Conservation (phyloP, 1,140 invertebrate species). For the Halesus radiatus region DNA sequence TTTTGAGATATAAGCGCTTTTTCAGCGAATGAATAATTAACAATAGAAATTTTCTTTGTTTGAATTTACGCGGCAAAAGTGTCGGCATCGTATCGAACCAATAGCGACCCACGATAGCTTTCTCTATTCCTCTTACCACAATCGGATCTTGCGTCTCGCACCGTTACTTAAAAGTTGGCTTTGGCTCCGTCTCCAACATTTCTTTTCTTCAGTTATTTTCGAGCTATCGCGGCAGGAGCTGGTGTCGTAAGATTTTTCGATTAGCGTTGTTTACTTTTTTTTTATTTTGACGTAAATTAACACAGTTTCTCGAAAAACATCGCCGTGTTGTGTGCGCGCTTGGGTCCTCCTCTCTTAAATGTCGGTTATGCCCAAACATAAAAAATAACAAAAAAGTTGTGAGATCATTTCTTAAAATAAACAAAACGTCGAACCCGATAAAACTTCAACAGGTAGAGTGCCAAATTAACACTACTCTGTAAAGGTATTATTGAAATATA, state of each 20-base stretch:
- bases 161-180: background rate
- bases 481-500: slow-evolving; percentile 14
- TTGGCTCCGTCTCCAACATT: background rate
- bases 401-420: slow-evolving; percentile 44
- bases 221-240: background rate
- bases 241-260: background rate
- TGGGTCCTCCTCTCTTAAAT: background rate
- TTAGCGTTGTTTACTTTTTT: slow-evolving; percentile 14
- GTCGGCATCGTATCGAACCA: background rate
- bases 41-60: background rate
- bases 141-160: background rate
- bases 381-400: slow-evolving; percentile 17
- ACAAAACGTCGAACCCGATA: slow-evolving; percentile 30
- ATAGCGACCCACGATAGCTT: slow-evolving; percentile 2
- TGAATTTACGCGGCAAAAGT: slow-evolving; percentile 24
- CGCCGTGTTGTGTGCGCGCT: slow-evolving; percentile 3
- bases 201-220: slow-evolving; percentile 29
- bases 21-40: no score
- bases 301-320: slow-evolving; percentile 12
- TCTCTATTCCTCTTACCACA: slow-evolving; percentile 2
- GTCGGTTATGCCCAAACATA: background rate
- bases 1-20: no score
- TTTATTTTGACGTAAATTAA: slow-evolving; percentile 36
- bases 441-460: slow-evolving; percentile 22
- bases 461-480: slow-evolving; percentile 30